phyloP scores from a whole-genome alignment of 2,888 invertebrate species.

The Gymnoscelis rufifasciata region DNA sequence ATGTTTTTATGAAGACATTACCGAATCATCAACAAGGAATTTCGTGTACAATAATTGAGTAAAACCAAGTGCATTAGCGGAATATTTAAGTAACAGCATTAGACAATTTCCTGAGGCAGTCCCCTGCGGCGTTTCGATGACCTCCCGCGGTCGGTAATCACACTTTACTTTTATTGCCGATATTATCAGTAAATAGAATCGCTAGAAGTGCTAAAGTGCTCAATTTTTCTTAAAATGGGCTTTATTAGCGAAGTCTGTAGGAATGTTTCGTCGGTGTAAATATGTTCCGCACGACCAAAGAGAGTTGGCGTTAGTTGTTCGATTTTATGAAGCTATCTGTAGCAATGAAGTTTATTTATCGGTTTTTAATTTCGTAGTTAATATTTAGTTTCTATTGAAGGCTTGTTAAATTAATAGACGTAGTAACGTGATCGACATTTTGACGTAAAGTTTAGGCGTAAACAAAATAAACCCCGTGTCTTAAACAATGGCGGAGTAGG shows the following conservation, averaged over 20 bases:
- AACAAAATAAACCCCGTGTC: conserved; percentile 12
- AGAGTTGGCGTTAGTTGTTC: conserved; percentile 23
- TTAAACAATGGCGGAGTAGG: conserved; percentile 24
- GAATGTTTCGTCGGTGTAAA: conserved; percentile 1
- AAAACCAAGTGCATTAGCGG: conserved; percentile 32
- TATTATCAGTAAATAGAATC: conserved; percentile 44
- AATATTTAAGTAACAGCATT: conserved; percentile 57
- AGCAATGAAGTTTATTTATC: too few relatives aligned
- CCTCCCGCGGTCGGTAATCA: conserved; percentile 52
- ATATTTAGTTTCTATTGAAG: too few relatives aligned
- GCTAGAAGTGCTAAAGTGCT: conserved; percentile 32
- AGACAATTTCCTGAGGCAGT: conserved; percentile 51
- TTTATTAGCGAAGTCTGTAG: conserved; percentile 17
- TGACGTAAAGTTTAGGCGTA: too few relatives aligned
- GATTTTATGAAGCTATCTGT: neutral
- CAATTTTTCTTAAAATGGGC: conserved; percentile 26
- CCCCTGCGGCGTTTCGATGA: conserved; percentile 47
- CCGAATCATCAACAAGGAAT: conserved; percentile 9
- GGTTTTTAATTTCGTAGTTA: too few relatives aligned
- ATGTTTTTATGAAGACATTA: conserved; percentile 4
- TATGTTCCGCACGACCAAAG: conserved; percentile 5
- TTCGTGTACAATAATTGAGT: conserved; percentile 27
- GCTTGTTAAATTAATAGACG: too few relatives aligned
- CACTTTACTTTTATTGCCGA: conserved; percentile 57
- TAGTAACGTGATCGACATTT: too few relatives aligned